Conservation (phyloP, 2,888 invertebrate species). For the Polyommatus iphigenia region DNA sequence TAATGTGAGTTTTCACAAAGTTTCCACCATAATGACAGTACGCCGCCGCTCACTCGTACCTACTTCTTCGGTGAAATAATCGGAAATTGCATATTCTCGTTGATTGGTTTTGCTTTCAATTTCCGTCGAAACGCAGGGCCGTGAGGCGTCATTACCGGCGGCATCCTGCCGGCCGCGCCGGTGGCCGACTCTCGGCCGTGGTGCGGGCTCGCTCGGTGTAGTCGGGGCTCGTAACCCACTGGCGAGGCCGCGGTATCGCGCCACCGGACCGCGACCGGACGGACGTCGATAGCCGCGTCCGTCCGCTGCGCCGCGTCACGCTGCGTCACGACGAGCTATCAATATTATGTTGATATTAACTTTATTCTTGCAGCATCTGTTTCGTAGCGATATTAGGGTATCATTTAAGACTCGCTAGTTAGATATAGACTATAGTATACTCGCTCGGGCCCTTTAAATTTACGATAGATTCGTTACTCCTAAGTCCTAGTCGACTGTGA, state of each 20-base stretch:
- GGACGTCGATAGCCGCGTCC: slow-evolving; percentile 21
- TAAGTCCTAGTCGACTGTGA: not conserved
- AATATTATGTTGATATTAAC: not conserved
- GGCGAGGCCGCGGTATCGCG: slow-evolving; percentile 11
- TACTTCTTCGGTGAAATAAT: slow-evolving; percentile 18
- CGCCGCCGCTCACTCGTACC: not conserved
- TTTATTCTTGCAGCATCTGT: not conserved
- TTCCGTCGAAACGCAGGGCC: not conserved
- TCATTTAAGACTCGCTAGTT: no score
- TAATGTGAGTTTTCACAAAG: not conserved
- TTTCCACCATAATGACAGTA: not conserved
- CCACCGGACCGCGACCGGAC: not conserved
- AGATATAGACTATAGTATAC: no score
- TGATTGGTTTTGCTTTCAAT: slow-evolving; percentile 19
- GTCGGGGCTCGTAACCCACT: not conserved
- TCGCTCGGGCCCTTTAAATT: no score
- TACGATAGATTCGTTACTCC: no score
- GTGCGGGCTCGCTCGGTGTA: not conserved
- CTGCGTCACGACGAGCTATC: slow-evolving; percentile 3
- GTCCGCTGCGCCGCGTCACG: slow-evolving; percentile 18
- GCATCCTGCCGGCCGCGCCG: not conserved
- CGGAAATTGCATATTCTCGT: slow-evolving; percentile 17
- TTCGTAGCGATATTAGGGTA: no score
- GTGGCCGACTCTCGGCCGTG: not conserved
- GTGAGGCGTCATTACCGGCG: not conserved